Base-by-base conservation (phyloP, 23 tunicate genomes). In the Clavelina lepadiformis region DNA sequence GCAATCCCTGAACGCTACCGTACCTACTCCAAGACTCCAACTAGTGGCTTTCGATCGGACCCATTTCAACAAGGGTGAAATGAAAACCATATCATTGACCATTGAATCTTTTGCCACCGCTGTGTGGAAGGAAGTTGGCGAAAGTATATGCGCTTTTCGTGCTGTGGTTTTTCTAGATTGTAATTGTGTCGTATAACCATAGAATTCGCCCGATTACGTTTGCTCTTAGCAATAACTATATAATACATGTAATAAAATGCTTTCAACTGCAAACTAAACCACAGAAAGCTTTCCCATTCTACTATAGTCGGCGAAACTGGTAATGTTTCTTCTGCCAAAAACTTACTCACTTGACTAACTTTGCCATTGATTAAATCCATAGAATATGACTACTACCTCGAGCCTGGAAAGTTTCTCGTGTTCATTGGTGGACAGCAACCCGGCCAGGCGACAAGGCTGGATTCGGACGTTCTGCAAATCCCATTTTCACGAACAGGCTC, bases 351-450 rank as follows among this genome's bases (percentile, higher is more conserved):
- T n/a, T n/a, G n/a, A n/a, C n/a, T n/a, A n/a, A n/a, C n/a, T n/a
- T n/a, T n/a, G n/a, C n/a, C n/a, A n/a, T n/a, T n/a, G n/a, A n/a
- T n/a, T n/a, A n/a, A n/a, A n/a, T n/a, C n/a, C 8, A 3, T 23
- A 51, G 64, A 2, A 25, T 61, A 20, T 20, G 79, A 86, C 44
- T 77, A 81, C 32, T 56, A 59, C 72, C 20, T 79, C 4, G 81
- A 71, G 25, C 70, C 86, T 3, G 95, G 79, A 0, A 46, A 56
- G 19, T 78, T 71, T 59, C 28, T 52, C 6, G 68, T 88, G 19
- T 73, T 50, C 46, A 78, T 63, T 20, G 96, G 96, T 6, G 95
- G 85, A 20, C 81, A 78, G 41, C 85, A 79, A 54, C 86, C 85
- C 4, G 71, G 56, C 28, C 95, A 86, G 38, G 49, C 58, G 26